Conservation (phyloP, 1,140 invertebrate genomes). For the Lineus longissimus region DNA sequence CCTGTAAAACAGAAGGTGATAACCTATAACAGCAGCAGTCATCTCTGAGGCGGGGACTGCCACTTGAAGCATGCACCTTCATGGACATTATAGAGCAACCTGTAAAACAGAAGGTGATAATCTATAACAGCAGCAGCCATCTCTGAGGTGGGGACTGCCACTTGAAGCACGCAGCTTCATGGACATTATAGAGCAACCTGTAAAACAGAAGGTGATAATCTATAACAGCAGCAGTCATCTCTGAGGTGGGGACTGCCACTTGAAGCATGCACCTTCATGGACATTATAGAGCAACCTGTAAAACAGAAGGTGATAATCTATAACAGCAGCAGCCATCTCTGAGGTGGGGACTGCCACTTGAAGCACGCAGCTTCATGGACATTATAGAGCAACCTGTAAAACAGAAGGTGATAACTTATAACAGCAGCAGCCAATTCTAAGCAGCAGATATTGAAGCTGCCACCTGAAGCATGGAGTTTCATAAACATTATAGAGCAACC, state of each 20-base stretch:
- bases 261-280: slow-evolving; percentile 69
- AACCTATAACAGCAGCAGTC: too few relatives aligned
- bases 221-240: too few relatives aligned
- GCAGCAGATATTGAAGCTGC: slow-evolving; percentile 83
- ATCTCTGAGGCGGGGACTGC: slow-evolving; percentile 87
- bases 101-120: neutral
- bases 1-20: neutral
- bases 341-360: slow-evolving; percentile 87
- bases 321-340: too few relatives aligned
- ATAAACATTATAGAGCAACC: slow-evolving; percentile 60
- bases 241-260: slow-evolving; percentile 87
- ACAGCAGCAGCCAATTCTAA: slow-evolving; percentile 83
- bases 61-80: slow-evolving; percentile 74
- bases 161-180: slow-evolving; percentile 73
- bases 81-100: slow-evolving; percentile 60
- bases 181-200: slow-evolving; percentile 58
- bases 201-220: neutral
- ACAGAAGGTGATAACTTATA: neutral
- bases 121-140: too few relatives aligned
- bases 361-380: slow-evolving; percentile 68
- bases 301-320: neutral
- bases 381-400: slow-evolving; percentile 54
- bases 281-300: slow-evolving; percentile 57
- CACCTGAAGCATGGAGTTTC: slow-evolving; percentile 74
- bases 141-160: slow-evolving; percentile 86